phyloP scores from a whole-genome alignment of 2,888 invertebrate genomes.

The Eremobia ochroleuca region DNA sequence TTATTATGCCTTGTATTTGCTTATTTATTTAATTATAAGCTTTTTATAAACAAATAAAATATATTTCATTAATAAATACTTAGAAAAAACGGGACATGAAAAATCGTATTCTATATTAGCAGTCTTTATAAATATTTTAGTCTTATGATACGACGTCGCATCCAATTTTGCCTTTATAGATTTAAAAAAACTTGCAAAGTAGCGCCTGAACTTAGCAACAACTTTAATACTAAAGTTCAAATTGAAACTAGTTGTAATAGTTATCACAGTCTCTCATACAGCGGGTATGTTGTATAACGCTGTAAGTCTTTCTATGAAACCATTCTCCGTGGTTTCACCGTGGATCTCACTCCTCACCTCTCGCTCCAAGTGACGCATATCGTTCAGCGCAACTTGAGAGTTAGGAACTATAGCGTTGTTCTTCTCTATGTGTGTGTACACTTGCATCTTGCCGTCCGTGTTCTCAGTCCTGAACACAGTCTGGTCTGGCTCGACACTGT shows the following conservation, averaged over 20 bases:
- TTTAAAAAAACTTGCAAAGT: slow-evolving; percentile 36
- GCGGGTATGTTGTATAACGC: slow-evolving; percentile 85
- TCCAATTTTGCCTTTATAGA: slow-evolving; percentile 17
- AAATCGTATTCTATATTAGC: slow-evolving; percentile 51
- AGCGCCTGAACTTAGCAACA: slow-evolving; percentile 42
- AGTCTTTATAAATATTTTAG: slow-evolving; percentile 42
- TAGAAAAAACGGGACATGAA: slow-evolving; percentile 30
- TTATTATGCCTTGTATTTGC: neutral
- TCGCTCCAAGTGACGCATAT: slow-evolving; percentile 79
- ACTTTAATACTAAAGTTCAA: slow-evolving; percentile 24
- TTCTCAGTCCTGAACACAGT: slow-evolving; percentile 72
- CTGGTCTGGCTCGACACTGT: slow-evolving; percentile 67
- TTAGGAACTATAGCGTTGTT: slow-evolving; percentile 71
- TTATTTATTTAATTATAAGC: neutral
- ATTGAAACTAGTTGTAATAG: slow-evolving; percentile 45
- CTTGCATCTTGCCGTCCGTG: slow-evolving; percentile 84
- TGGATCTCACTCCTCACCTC: slow-evolving; percentile 76
- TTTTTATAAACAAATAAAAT: neutral
- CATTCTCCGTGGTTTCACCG: slow-evolving; percentile 80
- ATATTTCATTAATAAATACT: slow-evolving; percentile 23
- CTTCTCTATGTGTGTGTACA: slow-evolving; percentile 83
- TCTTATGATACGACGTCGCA: slow-evolving; percentile 39
- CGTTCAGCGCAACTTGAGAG: slow-evolving; percentile 70
- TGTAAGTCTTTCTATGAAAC: slow-evolving; percentile 82
- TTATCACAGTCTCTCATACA: slow-evolving; percentile 72